Evolutionary conservation across 1,140 invertebrate genomes (phyloP), one percentile per base, ranked within the genome.

Genomic region (Neotoxoptera formosana): DNA sequence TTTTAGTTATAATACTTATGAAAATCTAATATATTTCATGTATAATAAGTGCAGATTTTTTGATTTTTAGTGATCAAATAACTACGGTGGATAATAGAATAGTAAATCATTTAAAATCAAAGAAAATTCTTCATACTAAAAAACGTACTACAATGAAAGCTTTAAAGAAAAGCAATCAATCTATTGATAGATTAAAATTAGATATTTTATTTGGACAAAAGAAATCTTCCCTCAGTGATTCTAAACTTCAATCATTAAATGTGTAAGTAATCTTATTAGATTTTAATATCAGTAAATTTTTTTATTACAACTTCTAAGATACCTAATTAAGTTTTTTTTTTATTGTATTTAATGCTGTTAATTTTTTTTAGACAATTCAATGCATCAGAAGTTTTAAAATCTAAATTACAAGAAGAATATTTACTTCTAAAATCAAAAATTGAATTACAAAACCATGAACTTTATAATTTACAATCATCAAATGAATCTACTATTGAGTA

Each of bases 401-500:
- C 48, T 2, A 76, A 76, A 8, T 45, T 91, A 7, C 21, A 91
- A 47, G 14, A 11, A 7, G 21, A 47, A 34, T 81, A 11, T 8
- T 25, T 17, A 45, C 23, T 45, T 9, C 60, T 76, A 7, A 47
- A 47, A n/a, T 41, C 23, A 25, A 91, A 91, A 34, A 34, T 20
- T 4, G 21, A 47, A 81, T 47, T 30, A 20, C 7, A 48, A 25
- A n/a, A 83, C 20, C 81, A 36, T 2, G 48, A 76, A 83, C 23
- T 91, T 23, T 91, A 91, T 81, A 47, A 91, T 34, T 91, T 91
- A 51, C 90, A 91, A 47, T 81, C 90, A 34, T 9, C 21, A 20
- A 91, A 91, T 25, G 23, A 67, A 48, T 67, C 48, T 48, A 9
- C 25, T 36, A 81, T 91, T 34, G 67, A 51, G 90, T 91, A 81